Evolutionary conservation across 2,888 invertebrate genomes (phyloP).

Genomic region (Arrhopalites spinosus): DNA sequence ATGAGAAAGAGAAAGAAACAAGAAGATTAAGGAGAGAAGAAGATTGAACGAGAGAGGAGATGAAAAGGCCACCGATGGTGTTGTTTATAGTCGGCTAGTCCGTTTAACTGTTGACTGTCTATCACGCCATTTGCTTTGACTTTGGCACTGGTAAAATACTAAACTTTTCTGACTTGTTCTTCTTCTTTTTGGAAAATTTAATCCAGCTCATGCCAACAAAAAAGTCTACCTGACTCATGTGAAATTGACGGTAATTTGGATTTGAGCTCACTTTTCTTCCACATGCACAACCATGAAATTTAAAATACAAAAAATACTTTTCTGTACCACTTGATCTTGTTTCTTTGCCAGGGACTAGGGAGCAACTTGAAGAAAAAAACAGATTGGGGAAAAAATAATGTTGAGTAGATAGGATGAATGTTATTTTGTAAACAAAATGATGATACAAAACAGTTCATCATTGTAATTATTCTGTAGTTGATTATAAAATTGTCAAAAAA

Average conservation of each 20-base stretch:
- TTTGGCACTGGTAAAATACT: neutral
- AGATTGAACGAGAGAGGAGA: neutral
- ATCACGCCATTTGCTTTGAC: neutral
- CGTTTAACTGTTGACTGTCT: slow-evolving; percentile 1
- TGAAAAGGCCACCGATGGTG: slow-evolving; percentile 11
- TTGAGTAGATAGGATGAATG: no score
- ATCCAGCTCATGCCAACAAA: slow-evolving; percentile 7
- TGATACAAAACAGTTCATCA: no score
- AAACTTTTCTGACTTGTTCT: neutral
- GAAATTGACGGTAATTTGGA: slow-evolving; percentile 6
- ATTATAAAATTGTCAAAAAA: no score
- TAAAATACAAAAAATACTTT: no score
- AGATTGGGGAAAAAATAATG: no score
- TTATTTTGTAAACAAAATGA: no score
- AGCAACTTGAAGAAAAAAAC: no score
- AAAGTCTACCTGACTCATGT: slow-evolving; percentile 14
- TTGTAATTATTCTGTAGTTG: no score
- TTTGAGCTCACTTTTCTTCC: neutral
- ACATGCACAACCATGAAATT: no score
- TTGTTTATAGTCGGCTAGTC: neutral
- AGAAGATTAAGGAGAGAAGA: neutral
- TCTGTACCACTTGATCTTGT: no score
- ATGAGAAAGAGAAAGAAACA: neutral
- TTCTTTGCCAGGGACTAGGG: no score
- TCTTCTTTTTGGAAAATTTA: neutral